Base-by-base conservation (phyloP, 2,888 invertebrate genomes). In the Parapristionchus giblindavisi region DNA sequence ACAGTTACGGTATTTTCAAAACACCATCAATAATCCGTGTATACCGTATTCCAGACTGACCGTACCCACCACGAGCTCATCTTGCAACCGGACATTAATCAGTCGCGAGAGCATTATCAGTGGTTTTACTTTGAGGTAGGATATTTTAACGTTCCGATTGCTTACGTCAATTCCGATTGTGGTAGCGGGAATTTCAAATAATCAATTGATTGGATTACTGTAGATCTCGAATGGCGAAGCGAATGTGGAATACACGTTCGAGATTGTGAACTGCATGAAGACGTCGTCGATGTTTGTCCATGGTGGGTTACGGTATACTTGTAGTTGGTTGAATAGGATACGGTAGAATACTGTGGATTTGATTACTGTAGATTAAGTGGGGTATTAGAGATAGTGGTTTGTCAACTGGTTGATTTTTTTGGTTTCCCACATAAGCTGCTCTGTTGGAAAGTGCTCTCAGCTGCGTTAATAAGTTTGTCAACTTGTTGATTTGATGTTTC, bases 71-170 rank as follows among this genome's bases (percentile, higher is more conserved):
- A 94, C 88, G 94, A 94, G 88, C 90, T 95, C 78, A 92, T 94
- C 77, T 89, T 94, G 78, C 93, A 92, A 89, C 93, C 94, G 0
- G 94, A 94, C 88, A 92, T 94, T 60, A 94, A 94, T 89, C 92
- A 93, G 1, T 91, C 91, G 32, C 87, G 78, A 3, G 91, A 92
- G 77, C 92, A 94, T 79, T 93, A 93, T 87, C 94, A 94, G 86
- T 94, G 94, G 94, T 94, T 94, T 89, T 95, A 94, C 89, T 94
- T 94, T 87, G 93, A 94, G 89, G 92, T 83, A n/a, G n/a, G n/a
- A n/a, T 6, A 24, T 6, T 54, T 6, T n/a, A 24, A n/a, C 56
- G 8, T n/a, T 43, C 17, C n/a, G n/a, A n/a, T n/a, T n/a, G n/a
- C n/a, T n/a, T n/a, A n/a, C n/a, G n/a, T n/a, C n/a, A n/a, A n/a